Evolutionary conservation across 2,888 invertebrate genomes (phyloP).

Genomic region (Baccha elongata): DNA sequence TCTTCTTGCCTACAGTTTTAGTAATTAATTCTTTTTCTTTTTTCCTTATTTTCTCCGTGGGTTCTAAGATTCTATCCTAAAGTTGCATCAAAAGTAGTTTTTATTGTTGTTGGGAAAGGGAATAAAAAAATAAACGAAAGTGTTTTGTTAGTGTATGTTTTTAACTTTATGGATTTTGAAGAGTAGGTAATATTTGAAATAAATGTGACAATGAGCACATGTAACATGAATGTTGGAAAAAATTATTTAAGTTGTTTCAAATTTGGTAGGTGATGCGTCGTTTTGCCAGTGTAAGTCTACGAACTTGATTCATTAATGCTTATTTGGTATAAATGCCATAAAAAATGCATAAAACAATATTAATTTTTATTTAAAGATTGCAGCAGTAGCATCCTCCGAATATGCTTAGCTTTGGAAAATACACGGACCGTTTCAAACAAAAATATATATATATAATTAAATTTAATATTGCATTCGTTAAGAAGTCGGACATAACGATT

Average conservation of each 20-base stretch:
- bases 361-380: not conserved
- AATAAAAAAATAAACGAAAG: constrained; percentile 54
- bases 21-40: constrained; percentile 14
- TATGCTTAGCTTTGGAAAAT: not conserved
- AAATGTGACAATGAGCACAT: constrained; percentile 2
- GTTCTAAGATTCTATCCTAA: constrained; percentile 59
- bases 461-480: constrained; percentile 17
- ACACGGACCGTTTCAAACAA: not conserved
- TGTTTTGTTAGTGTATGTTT: constrained; percentile 50
- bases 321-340: constrained; percentile 21
- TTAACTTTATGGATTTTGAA: not conserved
- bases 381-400: not conserved
- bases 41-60: constrained; percentile 44
- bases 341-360: constrained; percentile 9
- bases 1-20: constrained; percentile 16
- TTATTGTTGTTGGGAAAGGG: constrained; percentile 45
- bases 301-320: not conserved
- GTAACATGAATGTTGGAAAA: not conserved
- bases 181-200: not conserved
- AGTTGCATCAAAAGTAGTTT: constrained; percentile 42
- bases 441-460: not conserved
- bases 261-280: not conserved
- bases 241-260: not conserved
- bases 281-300: too few relatives aligned
- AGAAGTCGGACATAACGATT: not conserved